Evolutionary conservation across 64 coral and sea anemone species (phyloP), one percentile per base, ranked within the genome.

Genomic region (Acropora tenuis): DNA sequence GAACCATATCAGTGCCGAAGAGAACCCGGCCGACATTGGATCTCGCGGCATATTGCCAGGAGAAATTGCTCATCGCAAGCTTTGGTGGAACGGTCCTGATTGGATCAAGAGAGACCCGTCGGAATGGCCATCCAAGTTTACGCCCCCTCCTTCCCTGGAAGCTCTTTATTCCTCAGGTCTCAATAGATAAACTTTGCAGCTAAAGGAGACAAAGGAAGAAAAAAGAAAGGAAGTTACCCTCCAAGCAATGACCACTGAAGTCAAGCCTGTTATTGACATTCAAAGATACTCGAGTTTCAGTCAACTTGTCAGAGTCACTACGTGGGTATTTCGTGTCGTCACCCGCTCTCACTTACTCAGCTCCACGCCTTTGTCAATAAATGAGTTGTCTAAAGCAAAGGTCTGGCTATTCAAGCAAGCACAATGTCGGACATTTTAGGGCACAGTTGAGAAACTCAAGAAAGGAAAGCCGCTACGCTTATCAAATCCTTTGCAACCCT

Each of bases 41-140:
- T 86, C 87, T 16, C 78, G 80, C 63, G 92, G 79, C 19, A 1
- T 94, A 5, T 10, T 85, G 2, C 87, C 87, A 1, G 46, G 40
- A 12, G 79, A 90, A 30, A 61, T 90, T 20, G 8, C 74, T 18
- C 15, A 78, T 8, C 87, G 86, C 47, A 66, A 67, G 0, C 86
- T 90, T 43, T 94, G 93, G 87, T 94, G 87, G 93, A 48, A 83
- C 69, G 93, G 93, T 12, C 93, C 88, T 43, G 30, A 13, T 12
- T 90, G 88, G 93, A 75, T 94, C 16, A 73, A 91, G 46, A 1
- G 16, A 61, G 72, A 85, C 43, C 11, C 66, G 50, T 41, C 79
- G 57, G 63, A 50, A 12, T 92, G 90, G 90, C 90, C 18, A 1
- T 53, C 20, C 69, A 85, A 84, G 50, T 41, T 44, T 80, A 19